These are phyloP conservation scores for Musca vetustissima DNA, from an alignment of 1,140 invertebrate genomes.

Conservation along the genomic window DNA sequence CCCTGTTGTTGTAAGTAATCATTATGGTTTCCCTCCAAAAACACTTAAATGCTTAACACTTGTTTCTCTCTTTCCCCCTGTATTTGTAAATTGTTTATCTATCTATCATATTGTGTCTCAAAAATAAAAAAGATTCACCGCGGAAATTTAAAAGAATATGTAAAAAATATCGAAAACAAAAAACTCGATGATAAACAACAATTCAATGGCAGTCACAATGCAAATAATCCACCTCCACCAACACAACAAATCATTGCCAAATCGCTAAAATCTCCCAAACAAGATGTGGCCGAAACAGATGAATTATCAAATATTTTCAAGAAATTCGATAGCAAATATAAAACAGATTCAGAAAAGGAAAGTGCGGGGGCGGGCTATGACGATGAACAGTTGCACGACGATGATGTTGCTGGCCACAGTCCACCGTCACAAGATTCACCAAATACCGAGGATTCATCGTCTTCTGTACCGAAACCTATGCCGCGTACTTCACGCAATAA, in stretches of 20 bases:
- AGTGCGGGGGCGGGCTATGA: not conserved
- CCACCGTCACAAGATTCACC: constrained; percentile 12
- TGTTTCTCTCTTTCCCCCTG: not conserved
- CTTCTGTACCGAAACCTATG: constrained; percentile 71
- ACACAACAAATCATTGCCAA: constrained; percentile 25
- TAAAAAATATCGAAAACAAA: constrained; percentile 56
- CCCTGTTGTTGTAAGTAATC: constrained; percentile 62
- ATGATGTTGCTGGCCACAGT: not conserved
- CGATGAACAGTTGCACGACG: not conserved
- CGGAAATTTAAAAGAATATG: constrained; percentile 52
- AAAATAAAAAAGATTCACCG: constrained; percentile 42
- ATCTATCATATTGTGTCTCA: not conserved
- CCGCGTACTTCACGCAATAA: constrained; percentile 68
- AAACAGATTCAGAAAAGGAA: constrained; percentile 52
- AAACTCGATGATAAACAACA: constrained; percentile 38
- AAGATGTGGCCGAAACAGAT: constrained; percentile 11
- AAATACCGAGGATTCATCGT: constrained; percentile 14
- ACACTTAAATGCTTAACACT: not conserved
- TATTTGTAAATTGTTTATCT: not conserved
- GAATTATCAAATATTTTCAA: constrained; percentile 21
- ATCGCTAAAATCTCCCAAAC: constrained; percentile 19
- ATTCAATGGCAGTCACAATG: constrained; percentile 31
- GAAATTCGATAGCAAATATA: constrained; percentile 53
- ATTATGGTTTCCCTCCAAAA: not conserved
- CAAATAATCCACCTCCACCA: constrained; percentile 23